Evolutionary conservation across 2,888 invertebrate genomes (phyloP).

Genomic region (Rotaria socialis): DNA sequence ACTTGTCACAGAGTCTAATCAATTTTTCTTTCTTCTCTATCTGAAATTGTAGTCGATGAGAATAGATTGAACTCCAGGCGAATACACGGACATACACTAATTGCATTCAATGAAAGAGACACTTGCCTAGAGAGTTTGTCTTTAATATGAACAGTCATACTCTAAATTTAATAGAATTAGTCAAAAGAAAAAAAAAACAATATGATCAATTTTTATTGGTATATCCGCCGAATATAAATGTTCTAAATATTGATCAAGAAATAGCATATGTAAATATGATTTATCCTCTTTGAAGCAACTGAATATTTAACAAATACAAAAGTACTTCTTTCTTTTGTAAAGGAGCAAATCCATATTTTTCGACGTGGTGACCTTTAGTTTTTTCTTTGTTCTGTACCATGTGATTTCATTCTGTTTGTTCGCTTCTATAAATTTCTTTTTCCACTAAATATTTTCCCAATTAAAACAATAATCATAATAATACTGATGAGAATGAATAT

Average conservation of each 20-base stretch:
- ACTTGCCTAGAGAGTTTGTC: background rate
- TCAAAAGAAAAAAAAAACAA: background rate
- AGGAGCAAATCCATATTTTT: too few relatives aligned
- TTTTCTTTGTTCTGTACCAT: too few relatives aligned
- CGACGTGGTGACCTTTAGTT: too few relatives aligned
- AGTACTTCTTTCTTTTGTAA: too few relatives aligned
- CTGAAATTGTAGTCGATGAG: background rate
- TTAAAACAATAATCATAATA: background rate
- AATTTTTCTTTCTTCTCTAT: conserved; percentile 15
- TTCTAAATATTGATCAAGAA: too few relatives aligned
- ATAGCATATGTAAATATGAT: too few relatives aligned
- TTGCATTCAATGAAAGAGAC: conserved; percentile 29
- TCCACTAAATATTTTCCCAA: background rate
- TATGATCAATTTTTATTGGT: background rate
- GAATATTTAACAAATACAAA: too few relatives aligned
- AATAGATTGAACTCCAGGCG: background rate
- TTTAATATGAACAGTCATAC: background rate
- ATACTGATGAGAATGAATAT: background rate
- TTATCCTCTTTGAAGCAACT: too few relatives aligned
- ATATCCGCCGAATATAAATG: background rate
- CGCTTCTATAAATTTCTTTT: background rate
- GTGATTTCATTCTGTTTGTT: too few relatives aligned
- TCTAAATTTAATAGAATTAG: conserved; percentile 1
- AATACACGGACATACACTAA: conserved; percentile 21
- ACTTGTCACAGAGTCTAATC: conserved; percentile 19